Percentiles rank a stretch among this genome's conserved stretches.
phyloP scores from a whole-genome alignment of 2,888 invertebrate species.

The Anthophora plumipes region DNA sequence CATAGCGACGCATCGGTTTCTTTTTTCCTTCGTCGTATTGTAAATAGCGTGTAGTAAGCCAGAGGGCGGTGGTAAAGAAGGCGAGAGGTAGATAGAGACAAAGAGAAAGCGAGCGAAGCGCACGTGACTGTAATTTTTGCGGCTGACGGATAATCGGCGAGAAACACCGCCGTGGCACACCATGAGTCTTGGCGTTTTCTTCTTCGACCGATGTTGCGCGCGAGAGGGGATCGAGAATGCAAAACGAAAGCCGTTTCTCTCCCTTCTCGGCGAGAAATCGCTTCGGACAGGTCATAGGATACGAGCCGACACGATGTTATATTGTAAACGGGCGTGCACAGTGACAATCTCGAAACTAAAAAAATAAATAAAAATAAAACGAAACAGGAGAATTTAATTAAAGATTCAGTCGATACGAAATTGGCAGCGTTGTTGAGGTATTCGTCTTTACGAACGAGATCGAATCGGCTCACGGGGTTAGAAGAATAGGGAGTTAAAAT shows the following conservation, averaged over 20 bases:
- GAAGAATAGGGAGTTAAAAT: background rate
- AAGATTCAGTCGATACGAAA: background rate
- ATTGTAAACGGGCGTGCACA: slow-evolving; percentile 29
- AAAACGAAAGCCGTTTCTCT: slow-evolving; percentile 55
- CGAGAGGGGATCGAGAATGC: slow-evolving; percentile 55
- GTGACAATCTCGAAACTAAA: slow-evolving; percentile 45
- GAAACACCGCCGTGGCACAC: slow-evolving; percentile 19
- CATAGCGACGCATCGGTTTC: slow-evolving; percentile 48
- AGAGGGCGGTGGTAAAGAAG: slow-evolving; percentile 26
- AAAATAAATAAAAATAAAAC: too few relatives aligned
- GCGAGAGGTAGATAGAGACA: slow-evolving; percentile 52
- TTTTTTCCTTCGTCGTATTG: slow-evolving; percentile 69
- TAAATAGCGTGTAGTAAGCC: slow-evolving; percentile 72
- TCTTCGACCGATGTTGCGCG: slow-evolving; percentile 34
- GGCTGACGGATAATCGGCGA: slow-evolving; percentile 58
- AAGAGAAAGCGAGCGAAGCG: slow-evolving; percentile 60
- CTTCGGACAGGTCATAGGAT: slow-evolving; percentile 34
- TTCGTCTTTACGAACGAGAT: background rate
- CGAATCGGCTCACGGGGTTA: background rate
- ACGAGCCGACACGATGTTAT: slow-evolving; percentile 24
- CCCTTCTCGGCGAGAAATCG: slow-evolving; percentile 59
- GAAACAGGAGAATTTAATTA: background rate
- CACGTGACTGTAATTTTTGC: slow-evolving; percentile 57
- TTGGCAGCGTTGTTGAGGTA: background rate
- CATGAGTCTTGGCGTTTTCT: slow-evolving; percentile 44